Base-by-base conservation (phyloP, 1,140 invertebrate genomes). In the Drosophila setifemur region DNA sequence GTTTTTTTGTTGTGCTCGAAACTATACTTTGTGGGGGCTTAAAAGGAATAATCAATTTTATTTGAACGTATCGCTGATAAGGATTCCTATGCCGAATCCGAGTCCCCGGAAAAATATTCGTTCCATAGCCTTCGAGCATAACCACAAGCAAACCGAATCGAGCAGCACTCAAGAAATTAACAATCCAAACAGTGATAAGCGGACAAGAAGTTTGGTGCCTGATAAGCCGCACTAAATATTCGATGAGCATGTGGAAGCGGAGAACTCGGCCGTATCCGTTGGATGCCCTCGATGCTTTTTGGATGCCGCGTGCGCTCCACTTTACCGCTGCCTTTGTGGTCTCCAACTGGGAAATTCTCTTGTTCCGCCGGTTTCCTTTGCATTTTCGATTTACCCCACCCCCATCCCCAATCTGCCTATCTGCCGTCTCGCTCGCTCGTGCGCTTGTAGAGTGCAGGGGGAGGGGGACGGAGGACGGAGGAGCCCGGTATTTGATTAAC, bases 401-500 rank as follows among this genome's bases (percentile, higher is more conserved):
- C 29, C 26, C 52, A 33, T 1, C 40, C 40, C 42, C 44, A 18
- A 9, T 11, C 12, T 14, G n/a, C 18, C 12, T 29, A 48, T 23
- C 21, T 39, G 16, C 47, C 50, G 37, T 78, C 70, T 54, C 66
- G 25, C 33, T 79, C 58, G 39, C 74, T 57, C 70, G 8, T 29
- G 31, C 5, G 28, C 6, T 44, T 23, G 26, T 14, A 29, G 33
- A 42, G 21, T 48, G 37, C 29, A 44, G 33, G 54, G 61, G 52
- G 60, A 43, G 48, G 70, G 69, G 33, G 54, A 57, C 47, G 60
- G 48, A 52, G 70, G 69, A 53, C 58, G 52, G 78, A 78, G 54
- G 55, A 73, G 70, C 74, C 54, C 39, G 37, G 67, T 58, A 71
- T 83, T 83, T 71, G 79, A 85, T 83, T 85, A 83, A 85, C 79